phyloP scores from a whole-genome alignment of 1,140 invertebrate genomes.

The Bombus impatiens region DNA sequence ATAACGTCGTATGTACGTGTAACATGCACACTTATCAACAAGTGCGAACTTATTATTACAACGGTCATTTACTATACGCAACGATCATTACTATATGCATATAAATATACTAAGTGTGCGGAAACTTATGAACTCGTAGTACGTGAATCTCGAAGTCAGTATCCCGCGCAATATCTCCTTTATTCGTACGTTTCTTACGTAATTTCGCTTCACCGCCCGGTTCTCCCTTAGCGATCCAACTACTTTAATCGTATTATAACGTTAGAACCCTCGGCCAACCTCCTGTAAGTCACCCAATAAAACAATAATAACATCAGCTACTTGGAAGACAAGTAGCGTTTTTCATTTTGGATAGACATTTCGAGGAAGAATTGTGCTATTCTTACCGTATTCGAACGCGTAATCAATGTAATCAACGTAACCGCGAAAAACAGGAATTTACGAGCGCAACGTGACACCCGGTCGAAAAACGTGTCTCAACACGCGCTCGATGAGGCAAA shows the following conservation, averaged over 20 bases:
- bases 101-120: not conserved
- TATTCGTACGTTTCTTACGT: not conserved
- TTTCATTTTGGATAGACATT: not conserved
- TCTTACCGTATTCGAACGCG: conserved; percentile 3
- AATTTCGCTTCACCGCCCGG: not conserved
- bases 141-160: not conserved
- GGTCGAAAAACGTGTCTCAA: not conserved
- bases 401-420: conserved; percentile 25
- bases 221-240: not conserved
- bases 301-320: not conserved
- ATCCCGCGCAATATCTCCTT: not conserved
- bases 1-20: too few relatives aligned
- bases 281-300: not conserved
- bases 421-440: conserved; percentile 21
- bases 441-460: not conserved
- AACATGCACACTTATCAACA: too few relatives aligned
- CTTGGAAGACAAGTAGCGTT: not conserved
- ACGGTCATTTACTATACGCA: too few relatives aligned
- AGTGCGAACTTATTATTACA: too few relatives aligned
- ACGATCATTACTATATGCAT: too few relatives aligned
- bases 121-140: not conserved
- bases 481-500: not conserved
- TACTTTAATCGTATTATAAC: not conserved
- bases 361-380: not conserved
- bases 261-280: not conserved